Base-by-base conservation (phyloP, 1,140 invertebrate species). In the Mercenaria mercenaria region DNA sequence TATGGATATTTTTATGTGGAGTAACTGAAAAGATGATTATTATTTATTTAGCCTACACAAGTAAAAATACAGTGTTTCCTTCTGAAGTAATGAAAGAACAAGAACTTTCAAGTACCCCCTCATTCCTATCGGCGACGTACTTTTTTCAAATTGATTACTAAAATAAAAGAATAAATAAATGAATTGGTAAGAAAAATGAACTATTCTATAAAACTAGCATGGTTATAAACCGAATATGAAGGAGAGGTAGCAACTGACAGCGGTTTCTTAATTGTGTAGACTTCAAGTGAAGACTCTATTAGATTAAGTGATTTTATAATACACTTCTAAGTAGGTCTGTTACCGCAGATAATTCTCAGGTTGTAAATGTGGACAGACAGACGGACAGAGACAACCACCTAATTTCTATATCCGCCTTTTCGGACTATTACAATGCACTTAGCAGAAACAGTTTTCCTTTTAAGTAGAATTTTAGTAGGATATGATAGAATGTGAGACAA, bases 331-430 rank as follows among this genome's bases (percentile, higher is more conserved):
- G 67, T 72, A 72, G 67, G 67, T 72, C 29, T 72, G 67, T 72
- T 72, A 72, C 29, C 32, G 67, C 67, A 72, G 15, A 72, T 64
- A 72, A 72, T 34, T 77, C 43, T 77, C 74, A 77, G 39, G 34
- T 77, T 77, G 74, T 77, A 77, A 77, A 77, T 77, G 74, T 77
- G 74, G 74, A 77, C 74, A 43, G 74, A 77, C 39, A 77, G 74
- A 74, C 3, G 69, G 69, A 74, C 69, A 74, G 69, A 74, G 43
- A 47, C 18, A 74, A 32, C 1, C 74, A 77, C 37, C 74, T 77
- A 43, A 77, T 77, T 43, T 77, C n/a, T 77, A 77, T 77, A 43
- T 41, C 69, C 69, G 34, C 69, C 74, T 77, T 77, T 77, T 43
- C 74, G 74, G 74, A 77, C 34, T 43, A 77, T 77, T 39, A 43